Evolutionary conservation across 2,113 vertebrate genomes (phyloP).

Genomic region (Herpailurus yagouaroundi): DNA sequence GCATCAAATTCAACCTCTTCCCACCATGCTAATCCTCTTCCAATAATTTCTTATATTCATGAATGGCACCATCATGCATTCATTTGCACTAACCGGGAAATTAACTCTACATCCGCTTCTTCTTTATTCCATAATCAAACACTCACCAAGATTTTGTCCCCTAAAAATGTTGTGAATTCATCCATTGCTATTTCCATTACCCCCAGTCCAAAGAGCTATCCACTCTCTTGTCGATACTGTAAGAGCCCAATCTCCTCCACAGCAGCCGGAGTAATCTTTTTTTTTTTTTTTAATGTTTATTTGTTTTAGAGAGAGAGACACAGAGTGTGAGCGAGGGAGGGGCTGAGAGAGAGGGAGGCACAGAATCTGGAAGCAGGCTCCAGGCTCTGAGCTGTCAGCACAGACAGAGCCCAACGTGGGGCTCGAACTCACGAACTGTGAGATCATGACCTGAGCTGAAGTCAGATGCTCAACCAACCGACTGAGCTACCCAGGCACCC

Average conservation of each 20-base stretch:
- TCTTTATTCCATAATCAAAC: not conserved
- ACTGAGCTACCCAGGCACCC: too few relatives aligned
- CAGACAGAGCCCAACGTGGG: too few relatives aligned
- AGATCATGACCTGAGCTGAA: too few relatives aligned
- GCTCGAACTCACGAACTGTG: too few relatives aligned
- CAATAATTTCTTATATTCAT: not conserved
- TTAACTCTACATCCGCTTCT: not conserved
- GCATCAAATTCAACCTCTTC: not conserved
- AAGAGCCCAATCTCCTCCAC: not conserved
- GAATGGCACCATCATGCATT: not conserved
- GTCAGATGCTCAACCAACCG: too few relatives aligned
- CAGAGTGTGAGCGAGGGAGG: too few relatives aligned
- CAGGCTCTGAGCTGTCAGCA: too few relatives aligned
- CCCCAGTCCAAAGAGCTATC: not conserved
- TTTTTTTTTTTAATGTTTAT: too few relatives aligned
- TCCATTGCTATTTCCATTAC: not conserved
- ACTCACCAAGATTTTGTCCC: not conserved
- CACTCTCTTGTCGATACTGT: not conserved
- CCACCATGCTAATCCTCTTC: not conserved
- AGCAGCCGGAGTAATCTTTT: not conserved
- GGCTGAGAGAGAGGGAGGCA: too few relatives aligned
- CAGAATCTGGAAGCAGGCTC: too few relatives aligned
- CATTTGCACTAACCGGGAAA: not conserved
- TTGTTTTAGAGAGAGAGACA: too few relatives aligned
- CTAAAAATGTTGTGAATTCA: not conserved